Evolutionary conservation across 1,140 invertebrate species (phyloP), one percentile per base, ranked within the genome.

Genomic region (Acyrthosiphon pisum): DNA sequence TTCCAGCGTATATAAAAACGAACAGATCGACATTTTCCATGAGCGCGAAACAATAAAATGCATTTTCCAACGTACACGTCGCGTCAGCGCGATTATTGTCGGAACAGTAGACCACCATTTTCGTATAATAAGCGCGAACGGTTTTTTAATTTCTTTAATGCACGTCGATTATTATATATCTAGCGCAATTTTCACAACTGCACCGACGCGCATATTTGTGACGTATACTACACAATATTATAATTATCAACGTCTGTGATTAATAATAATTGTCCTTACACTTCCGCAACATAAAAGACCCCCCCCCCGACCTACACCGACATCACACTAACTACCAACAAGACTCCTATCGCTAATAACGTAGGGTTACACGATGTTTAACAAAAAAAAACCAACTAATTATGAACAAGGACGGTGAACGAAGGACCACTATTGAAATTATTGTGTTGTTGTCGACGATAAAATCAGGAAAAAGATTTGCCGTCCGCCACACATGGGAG

Each of bases 81-180:
- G 26, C 87, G 88, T 90, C 88, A 90, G 88, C 88, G 53, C 23
- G 37, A 90, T 90, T 41, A 23, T 22, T 41, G 50, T 41, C n/a
- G 20, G 46, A 88, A 90, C 86, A 87, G 44, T 48, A n/a, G 44
- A 87, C 86, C 44, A n/a, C 44, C 46, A 14, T 35, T 50, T 48
- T 88, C 20, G 30, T 53, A 23, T 53, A 90, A 30, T 56, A 56
- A 26, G 53, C 23, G 26, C 30, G 23, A 41, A 60, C 20, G 7
- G 46, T 88, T 88, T 48, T 53, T 90, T 41, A 23, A 60, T 8
- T 90, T 60, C 53, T 53, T 89, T 23, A 60, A 60, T 90, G 26
- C 53, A 41, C 88, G 53, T 56, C 48, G 46, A 53, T 88, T 50
- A 53, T 88, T n/a, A 48, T n/a, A 48, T 87, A 26, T 53, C 35